Base-by-base conservation (phyloP, 2,797 vertebrate genomes). In the Fistularia commersonii region DNA sequence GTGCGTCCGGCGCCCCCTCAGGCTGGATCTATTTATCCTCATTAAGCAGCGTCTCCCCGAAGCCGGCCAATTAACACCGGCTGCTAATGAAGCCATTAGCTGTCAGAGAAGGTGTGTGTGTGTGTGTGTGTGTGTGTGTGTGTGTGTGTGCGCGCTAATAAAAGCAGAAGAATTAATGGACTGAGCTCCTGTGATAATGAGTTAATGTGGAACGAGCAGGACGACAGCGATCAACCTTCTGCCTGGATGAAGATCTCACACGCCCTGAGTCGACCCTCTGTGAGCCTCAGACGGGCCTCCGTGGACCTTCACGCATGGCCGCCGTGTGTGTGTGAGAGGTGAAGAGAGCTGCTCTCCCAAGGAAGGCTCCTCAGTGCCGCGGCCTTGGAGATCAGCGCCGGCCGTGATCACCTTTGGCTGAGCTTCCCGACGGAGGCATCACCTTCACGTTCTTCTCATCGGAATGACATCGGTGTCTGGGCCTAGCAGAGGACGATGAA, bases 21-120 rank as follows among this genome's bases (percentile, higher is more conserved):
- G 93, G 93, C 95, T 87, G 93, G 93, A 95, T 95, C 92, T 95
- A 95, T 97, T 95, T 94, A 93, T 93, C 93, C 92, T 92, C 93
- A 94, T 96, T 95, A 96, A 93, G 92, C 87, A 92, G 87, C 85
- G 79, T 89, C 89, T 91, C 92, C 93, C 92, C 88, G 90, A 94
- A 94, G 92, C 94, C 93, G 91, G 92, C 89, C 93, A 97, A 96
- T 95, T 96, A 95, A 92, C 91, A 93, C 90, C 90, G 80, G 82
- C 89, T 88, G 89, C 90, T 95, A 95, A 96, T 97, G 91, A 93
- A 96, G 92, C 93, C 92, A 95, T 95, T 95, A 94, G 92, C 91
- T 96, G 93, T 95, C 94, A 95, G 90, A 95, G 91, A 94, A 95
- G 90, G 91, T 92, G 90, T 89, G 90, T 84, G 90, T 57, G 67